phyloP scores from a whole-genome alignment of 37 sponge, comb jelly and placozoan genomes.

The Aphrocallistes beatrix region DNA sequence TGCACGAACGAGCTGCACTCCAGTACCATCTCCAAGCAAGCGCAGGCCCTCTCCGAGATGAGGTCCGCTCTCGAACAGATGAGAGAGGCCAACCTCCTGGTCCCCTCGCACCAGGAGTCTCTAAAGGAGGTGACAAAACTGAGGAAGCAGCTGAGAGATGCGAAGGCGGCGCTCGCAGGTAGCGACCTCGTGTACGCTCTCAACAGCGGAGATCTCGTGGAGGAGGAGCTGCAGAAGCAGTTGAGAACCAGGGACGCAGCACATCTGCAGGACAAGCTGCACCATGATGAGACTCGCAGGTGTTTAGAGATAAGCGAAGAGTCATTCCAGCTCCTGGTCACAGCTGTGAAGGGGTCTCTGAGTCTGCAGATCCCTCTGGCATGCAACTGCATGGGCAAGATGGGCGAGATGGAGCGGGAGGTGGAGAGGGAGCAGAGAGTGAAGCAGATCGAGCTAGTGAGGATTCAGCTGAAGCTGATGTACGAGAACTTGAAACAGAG shows the following conservation, averaged over 20 bases:
- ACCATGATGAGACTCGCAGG: neutral
- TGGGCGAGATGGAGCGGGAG: neutral
- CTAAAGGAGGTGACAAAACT: neutral
- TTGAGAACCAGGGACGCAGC: constrained; percentile 15
- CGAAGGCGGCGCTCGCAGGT: neutral
- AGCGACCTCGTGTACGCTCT: neutral
- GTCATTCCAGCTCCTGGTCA: neutral
- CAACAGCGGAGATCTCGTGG: neutral
- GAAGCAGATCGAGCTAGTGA: neutral
- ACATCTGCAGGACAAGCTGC: neutral
- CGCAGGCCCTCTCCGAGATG: neutral
- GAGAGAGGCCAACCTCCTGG: neutral
- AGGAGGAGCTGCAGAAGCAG: constrained; percentile 7
- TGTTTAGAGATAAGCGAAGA: neutral
- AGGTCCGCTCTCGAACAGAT: neutral
- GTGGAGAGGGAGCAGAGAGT: neutral
- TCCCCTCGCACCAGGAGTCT: neutral
- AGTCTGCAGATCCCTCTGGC: neutral
- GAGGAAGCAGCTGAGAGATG: neutral
- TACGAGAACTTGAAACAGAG: constrained; percentile 9
- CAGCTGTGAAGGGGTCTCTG: neutral
- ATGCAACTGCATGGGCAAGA: neutral
- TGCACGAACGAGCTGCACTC: neutral
- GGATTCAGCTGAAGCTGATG: neutral
- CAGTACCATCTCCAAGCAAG: neutral